Conservation (phyloP, 1,140 invertebrate genomes). For the Oncopeltus fasciatus region DNA sequence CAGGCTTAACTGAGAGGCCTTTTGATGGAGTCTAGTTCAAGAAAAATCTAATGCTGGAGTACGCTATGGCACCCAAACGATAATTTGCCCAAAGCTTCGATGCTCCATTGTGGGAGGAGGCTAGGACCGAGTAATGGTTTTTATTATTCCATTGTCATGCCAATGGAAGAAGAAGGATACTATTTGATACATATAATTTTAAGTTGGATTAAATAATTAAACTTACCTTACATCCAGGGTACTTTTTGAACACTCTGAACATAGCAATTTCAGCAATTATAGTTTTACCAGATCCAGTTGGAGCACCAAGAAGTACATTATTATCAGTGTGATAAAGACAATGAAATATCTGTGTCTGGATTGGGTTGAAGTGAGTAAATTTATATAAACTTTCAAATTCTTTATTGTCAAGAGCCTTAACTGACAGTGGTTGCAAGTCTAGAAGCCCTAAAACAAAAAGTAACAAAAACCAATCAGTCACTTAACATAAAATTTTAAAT, state of each 20-base stretch:
- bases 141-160: too few relatives aligned
- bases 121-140: too few relatives aligned
- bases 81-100: too few relatives aligned
- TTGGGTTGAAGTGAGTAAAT: slow-evolving; percentile 95
- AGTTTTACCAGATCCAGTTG: slow-evolving; percentile 97
- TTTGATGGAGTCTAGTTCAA: too few relatives aligned
- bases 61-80: too few relatives aligned
- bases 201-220: not conserved
- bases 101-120: too few relatives aligned
- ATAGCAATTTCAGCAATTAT: slow-evolving; percentile 96
- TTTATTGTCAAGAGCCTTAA: slow-evolving; percentile 63
- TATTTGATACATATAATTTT: too few relatives aligned
- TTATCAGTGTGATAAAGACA: slow-evolving; percentile 88
- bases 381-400: slow-evolving; percentile 70
- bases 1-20: too few relatives aligned
- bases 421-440: slow-evolving; percentile 77
- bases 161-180: too few relatives aligned
- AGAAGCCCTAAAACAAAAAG: slow-evolving; percentile 53
- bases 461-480: too few relatives aligned
- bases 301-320: slow-evolving; percentile 90
- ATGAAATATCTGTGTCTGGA: slow-evolving; percentile 98
- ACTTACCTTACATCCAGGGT: slow-evolving; percentile 65
- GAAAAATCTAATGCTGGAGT: too few relatives aligned
- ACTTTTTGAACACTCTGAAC: slow-evolving; percentile 76
- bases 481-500: too few relatives aligned